Percentiles rank a stretch among this genome's conserved stretches.
Conservation (phyloP, 2,113 vertebrate species). For the Corythornis vintsioides region DNA sequence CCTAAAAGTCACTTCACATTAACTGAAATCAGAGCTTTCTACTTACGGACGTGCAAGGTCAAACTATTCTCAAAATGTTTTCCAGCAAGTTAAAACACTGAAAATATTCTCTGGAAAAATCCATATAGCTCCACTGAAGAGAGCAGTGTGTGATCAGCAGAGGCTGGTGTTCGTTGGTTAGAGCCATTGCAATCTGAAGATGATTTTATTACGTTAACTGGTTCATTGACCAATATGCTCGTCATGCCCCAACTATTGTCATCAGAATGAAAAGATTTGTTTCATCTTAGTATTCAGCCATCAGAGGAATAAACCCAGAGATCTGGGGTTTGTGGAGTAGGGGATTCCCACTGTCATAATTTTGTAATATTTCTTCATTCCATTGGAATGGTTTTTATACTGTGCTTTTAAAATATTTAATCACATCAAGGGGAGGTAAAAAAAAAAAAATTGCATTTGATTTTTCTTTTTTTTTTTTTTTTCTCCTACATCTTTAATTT, state of each 20-base stretch:
- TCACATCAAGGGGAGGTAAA: background rate
- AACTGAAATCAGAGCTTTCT: background rate
- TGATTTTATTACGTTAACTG: background rate
- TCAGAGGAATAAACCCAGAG: background rate
- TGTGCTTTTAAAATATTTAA: background rate
- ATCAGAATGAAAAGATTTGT: background rate
- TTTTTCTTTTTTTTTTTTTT: background rate
- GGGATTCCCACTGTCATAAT: rapidly evolving
- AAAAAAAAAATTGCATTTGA: background rate
- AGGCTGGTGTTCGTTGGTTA: rapidly evolving
- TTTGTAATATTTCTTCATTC: background rate
- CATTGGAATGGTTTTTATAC: rapidly evolving
- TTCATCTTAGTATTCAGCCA: background rate
- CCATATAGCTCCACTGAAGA: background rate
- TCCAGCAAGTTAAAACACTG: background rate
- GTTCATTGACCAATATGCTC: background rate
- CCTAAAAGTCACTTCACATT: background rate
- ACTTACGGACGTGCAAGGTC: background rate
- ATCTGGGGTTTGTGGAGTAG: rapidly evolving
- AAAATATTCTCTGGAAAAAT: background rate
- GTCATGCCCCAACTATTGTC: background rate
- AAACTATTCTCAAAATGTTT: background rate
- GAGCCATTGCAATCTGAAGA: background rate
- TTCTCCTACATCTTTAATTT: background rate
- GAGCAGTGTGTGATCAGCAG: background rate